Evolutionary conservation across 2,797 vertebrate species (phyloP), one percentile per base, ranked within the genome.

Genomic region (Xiphophorus birchmanni): DNA sequence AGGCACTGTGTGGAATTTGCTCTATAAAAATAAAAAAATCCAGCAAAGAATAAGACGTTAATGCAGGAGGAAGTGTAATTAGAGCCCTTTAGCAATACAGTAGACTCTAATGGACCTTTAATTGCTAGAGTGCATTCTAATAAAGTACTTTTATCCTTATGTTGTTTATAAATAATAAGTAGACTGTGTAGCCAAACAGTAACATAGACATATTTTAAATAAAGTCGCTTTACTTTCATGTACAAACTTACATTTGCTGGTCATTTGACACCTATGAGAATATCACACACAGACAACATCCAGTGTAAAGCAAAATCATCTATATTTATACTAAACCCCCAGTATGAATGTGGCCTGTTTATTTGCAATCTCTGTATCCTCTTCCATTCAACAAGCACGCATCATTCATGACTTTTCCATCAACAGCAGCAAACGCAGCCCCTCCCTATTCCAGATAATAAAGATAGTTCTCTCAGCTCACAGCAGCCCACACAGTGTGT

Each of bases 391-490:
- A 69, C 37, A 67, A 40, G 23, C 63, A 11, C 10, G 10, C 37
- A 69, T 69, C 65, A 69, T 69, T 69, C 65, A 69, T 69, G 65
- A 42, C 65, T 69, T 40, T 42, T 26, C 35, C 37, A 69, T 69
- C 37, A 26, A 69, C 69, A 45, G 69, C 40, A 13, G 37, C 37
- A 21, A 37, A 72, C 29, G 69, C 73, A 80, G 54, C 35, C 1
- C 32, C 21, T 40, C 23, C 21, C 1, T 2, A 11, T 42, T 26
- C 13, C 37, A 45, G 67, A 77, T 2, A 60, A 63, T 78, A 26
- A 32, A 44, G 69, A 56, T 13, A 18, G 60, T 65, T 71, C 23
- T 82, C 69, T 76, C 74, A 75, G 88, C 29, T 21, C 67, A 37
- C 37, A 63, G 44, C 3, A 37, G 45, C 76, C 23, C 10, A 54